A percentile compares a stretch with the other conserved stretches of the same genome.
Evolutionary conservation across 2,888 invertebrate genomes (phyloP).

Genomic region (Stramonita haemastoma): DNA sequence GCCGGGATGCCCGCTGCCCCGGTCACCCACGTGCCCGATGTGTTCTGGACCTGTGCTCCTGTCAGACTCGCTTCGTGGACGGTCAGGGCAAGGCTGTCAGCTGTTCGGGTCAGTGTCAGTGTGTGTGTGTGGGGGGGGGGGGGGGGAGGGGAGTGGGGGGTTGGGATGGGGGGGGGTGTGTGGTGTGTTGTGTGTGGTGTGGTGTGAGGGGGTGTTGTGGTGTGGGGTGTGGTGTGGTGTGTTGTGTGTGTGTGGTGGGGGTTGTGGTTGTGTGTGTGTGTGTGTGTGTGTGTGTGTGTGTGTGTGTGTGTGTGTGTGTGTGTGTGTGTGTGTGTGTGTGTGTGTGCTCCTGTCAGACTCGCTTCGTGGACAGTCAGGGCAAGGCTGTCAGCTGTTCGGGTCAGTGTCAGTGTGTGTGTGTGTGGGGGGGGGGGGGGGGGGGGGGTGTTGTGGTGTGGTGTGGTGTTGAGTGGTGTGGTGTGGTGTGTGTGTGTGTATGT

Average conservation of each 20-base stretch:
- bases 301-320: not conserved
- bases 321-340: not conserved
- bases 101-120: conserved; percentile 16
- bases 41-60: conserved; percentile 47
- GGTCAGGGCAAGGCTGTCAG: conserved; percentile 18
- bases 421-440: not conserved
- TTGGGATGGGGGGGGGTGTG: not conserved
- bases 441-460: no score
- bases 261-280: not conserved
- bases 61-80: conserved; percentile 43
- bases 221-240: no score
- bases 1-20: conserved; percentile 44
- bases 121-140: not conserved
- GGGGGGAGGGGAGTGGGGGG: not conserved
- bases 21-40: conserved; percentile 47
- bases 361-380: conserved; percentile 41
- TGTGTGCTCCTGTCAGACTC: conserved; percentile 43
- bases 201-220: not conserved
- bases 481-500: not conserved
- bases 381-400: conserved; percentile 36
- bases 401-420: not conserved
- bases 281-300: not conserved
- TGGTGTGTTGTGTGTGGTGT: not conserved
- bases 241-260: not conserved
- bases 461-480: not conserved